These are phyloP conservation scores for Oegoconia quadripuncta DNA, from an alignment of 2,888 invertebrate species.

Conservation along the genomic window DNA sequence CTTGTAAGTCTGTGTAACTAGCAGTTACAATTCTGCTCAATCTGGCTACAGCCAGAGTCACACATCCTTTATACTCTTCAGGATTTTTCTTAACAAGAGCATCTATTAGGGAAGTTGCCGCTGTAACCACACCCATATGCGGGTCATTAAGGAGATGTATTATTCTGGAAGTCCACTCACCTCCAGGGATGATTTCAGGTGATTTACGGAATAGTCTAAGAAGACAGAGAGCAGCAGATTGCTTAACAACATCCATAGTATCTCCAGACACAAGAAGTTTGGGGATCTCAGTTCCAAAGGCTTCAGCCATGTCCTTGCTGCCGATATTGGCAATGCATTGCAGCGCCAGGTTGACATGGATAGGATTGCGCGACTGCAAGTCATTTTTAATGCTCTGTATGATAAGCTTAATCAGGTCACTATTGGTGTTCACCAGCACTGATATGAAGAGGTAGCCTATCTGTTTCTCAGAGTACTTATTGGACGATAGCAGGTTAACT, in stretches of 20 bases:
- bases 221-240: slow-evolving; percentile 98
- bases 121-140: slow-evolving; percentile 99
- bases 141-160: slow-evolving; percentile 99
- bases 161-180: slow-evolving; percentile 99
- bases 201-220: slow-evolving; percentile 95
- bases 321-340: slow-evolving; percentile 99
- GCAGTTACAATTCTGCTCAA: slow-evolving; percentile 98
- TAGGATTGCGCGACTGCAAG: slow-evolving; percentile 96
- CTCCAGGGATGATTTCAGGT: slow-evolving; percentile 97
- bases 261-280: slow-evolving; percentile 99
- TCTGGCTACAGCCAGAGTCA: slow-evolving; percentile 97
- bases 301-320: slow-evolving; percentile 99
- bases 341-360: slow-evolving; percentile 98
- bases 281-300: slow-evolving; percentile 98
- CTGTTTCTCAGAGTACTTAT: slow-evolving; percentile 99
- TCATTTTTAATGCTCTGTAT: slow-evolving; percentile 99
- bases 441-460: slow-evolving; percentile 99
- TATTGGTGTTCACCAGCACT: slow-evolving; percentile 98
- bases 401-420: slow-evolving; percentile 98
- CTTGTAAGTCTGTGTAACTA: slow-evolving; percentile 99
- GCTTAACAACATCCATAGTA: slow-evolving; percentile 99
- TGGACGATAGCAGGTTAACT: slow-evolving; percentile 98
- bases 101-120: slow-evolving; percentile 98
- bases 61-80: slow-evolving; percentile 99
- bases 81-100: slow-evolving; percentile 99